These are phyloP conservation scores for Pycnonotus jocosus DNA, from an alignment of 2,113 vertebrate genomes.

Conservation along the genomic window DNA sequence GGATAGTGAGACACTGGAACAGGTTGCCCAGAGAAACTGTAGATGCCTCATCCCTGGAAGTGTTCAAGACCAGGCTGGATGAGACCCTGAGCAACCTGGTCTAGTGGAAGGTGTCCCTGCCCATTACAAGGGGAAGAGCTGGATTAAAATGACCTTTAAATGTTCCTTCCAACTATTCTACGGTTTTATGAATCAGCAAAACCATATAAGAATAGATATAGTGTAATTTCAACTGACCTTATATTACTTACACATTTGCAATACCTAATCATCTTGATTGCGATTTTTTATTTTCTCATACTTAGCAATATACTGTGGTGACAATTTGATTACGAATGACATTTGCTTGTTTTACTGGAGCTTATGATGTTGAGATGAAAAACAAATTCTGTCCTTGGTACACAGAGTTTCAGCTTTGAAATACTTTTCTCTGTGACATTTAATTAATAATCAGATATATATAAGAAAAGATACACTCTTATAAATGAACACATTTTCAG, in stretches of 20 bases:
- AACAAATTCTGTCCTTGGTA: not conserved
- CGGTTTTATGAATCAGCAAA: not conserved
- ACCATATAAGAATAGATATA: not conserved
- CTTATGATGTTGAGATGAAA: not conserved
- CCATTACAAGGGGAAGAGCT: rapidly evolving
- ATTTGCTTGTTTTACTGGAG: not conserved
- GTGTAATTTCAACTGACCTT: not conserved
- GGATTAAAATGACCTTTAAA: not conserved
- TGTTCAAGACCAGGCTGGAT: not conserved
- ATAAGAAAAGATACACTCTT: not conserved
- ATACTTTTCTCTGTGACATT: not conserved
- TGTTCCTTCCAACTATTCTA: not conserved
- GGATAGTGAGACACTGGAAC: not conserved
- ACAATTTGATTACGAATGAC: not conserved
- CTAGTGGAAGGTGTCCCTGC: not conserved
- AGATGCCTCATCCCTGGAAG: not conserved
- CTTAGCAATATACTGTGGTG: not conserved
- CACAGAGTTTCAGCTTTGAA: not conserved
- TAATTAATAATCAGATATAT: not conserved
- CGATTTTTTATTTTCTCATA: not conserved
- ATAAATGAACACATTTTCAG: not conserved
- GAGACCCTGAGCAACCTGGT: not conserved
- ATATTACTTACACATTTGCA: not conserved
- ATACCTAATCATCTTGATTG: not conserved
- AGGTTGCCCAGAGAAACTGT: not conserved